Evolutionary conservation across 1,140 invertebrate genomes (phyloP), one percentile per base, ranked within the genome.

Genomic region (Bradynema listronoti): DNA sequence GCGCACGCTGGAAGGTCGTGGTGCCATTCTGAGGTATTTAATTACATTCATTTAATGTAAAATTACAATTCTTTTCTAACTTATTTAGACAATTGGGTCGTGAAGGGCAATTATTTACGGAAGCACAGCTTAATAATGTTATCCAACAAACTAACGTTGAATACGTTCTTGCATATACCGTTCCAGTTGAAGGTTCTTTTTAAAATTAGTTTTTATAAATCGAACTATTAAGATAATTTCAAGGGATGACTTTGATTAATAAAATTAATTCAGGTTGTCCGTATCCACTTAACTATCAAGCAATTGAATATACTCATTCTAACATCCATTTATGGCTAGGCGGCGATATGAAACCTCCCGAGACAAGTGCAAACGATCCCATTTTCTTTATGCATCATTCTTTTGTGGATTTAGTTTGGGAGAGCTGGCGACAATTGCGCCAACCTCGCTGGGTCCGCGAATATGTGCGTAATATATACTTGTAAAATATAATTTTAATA

Each of bases 391-490:
- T 73, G 16, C 75, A 77, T 53, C 73, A 75, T 45, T 66, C 70
- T 1, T 81, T 80, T 63, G 72, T 81, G 5, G 80, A 81, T 63
- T 58, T 64, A 14, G 47, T 76, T 29, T 74, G 62, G 51, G 78
- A 78, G 46, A 53, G 70, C 30, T 78, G 78, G 75, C 52, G 77
- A 14, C 73, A 78, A 53, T 33, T 52, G 46, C 67, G 74, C 52
- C 63, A 66, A 46, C 49, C 58, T 29, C 49, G 66, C 27, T 69
- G 51, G 52, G 43, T 56, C 1, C 39, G 73, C 14, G 73, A 75
- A 32, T 56, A 60, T 43, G 69, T 65, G 33, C 14, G 29, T 43
- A 4, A n/a, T n/a, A n/a, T n/a, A n/a, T n/a, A n/a, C n/a, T 50
- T n/a, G n/a, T 19, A 39, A 39, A 39, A 39, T 39, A 39, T 19